Evolutionary conservation across 2,888 invertebrate genomes (phyloP).

Genomic region (Hofmannophila pseudospretella): DNA sequence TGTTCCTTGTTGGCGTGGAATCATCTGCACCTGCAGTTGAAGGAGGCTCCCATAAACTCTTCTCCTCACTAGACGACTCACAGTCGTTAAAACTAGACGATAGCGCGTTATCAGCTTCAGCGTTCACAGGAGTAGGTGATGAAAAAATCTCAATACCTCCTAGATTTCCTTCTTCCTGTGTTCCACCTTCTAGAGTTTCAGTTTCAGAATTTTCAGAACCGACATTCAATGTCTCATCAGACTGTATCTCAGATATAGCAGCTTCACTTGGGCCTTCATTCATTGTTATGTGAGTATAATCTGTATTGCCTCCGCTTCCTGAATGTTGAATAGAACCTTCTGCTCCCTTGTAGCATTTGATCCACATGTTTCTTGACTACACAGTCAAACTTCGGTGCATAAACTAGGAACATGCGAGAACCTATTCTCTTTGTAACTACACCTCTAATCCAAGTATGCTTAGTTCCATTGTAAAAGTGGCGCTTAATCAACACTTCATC

Average conservation of each 20-base stretch:
- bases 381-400: slow-evolving; percentile 3
- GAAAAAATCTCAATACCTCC: background rate
- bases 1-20: background rate
- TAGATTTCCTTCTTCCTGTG: no score
- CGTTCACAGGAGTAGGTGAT: background rate
- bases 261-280: no score
- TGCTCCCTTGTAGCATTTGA: background rate
- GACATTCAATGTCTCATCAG: no score
- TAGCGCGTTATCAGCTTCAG: background rate
- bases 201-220: no score
- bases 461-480: slow-evolving; percentile 10
- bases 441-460: slow-evolving; percentile 7
- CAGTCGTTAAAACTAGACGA: no score
- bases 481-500: slow-evolving; percentile 9
- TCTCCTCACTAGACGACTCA: background rate
- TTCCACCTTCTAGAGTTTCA: no score
- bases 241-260: no score
- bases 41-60: background rate
- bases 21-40: background rate
- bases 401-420: slow-evolving; percentile 3
- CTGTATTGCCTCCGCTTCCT: no score
- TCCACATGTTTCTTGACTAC: slow-evolving; percentile 9
- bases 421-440: slow-evolving; percentile 4
- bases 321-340: background rate
- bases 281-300: background rate